phyloP scores from a whole-genome alignment of 2,888 invertebrate species.

The Petrolisthes manimaculis region DNA sequence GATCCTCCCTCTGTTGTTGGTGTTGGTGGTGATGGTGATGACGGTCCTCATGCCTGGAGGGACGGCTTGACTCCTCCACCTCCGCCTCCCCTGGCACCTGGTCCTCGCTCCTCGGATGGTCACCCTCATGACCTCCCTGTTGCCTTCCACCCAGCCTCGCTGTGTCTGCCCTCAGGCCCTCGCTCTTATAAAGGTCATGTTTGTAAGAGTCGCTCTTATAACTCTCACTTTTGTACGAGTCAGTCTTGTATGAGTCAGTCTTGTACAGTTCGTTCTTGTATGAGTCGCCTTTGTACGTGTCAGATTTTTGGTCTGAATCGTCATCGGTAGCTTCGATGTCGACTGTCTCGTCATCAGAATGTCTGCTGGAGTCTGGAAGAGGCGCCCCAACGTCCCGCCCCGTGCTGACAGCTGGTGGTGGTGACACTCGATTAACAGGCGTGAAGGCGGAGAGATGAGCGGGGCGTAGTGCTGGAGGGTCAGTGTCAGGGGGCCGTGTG shows the following conservation, averaged over 20 bases:
- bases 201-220: constrained; percentile 33
- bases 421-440: constrained; percentile 49
- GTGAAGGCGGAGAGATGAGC: constrained; percentile 62
- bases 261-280: constrained; percentile 34
- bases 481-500: constrained; percentile 36
- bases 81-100: constrained; percentile 29
- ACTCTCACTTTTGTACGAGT: constrained; percentile 23
- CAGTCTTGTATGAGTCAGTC: constrained; percentile 19
- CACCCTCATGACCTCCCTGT: neutral
- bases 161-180: constrained; percentile 9
- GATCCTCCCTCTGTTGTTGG: constrained; percentile 21
- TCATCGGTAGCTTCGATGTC: constrained; percentile 55
- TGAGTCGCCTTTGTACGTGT: constrained; percentile 34
- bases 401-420: constrained; percentile 39
- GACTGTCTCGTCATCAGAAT: constrained; percentile 52
- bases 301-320: constrained; percentile 10
- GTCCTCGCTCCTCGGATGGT: constrained; percentile 18
- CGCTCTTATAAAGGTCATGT: constrained; percentile 32
- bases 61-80: constrained; percentile 21
- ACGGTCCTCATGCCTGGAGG: neutral
- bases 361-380: constrained; percentile 55
- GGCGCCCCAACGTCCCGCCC: constrained; percentile 45
- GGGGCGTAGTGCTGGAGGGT: constrained; percentile 43
- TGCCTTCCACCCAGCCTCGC: neutral
- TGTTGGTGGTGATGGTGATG: constrained; percentile 17